phyloP scores from a whole-genome alignment of 2,888 invertebrate species.

The Patella caerulea region DNA sequence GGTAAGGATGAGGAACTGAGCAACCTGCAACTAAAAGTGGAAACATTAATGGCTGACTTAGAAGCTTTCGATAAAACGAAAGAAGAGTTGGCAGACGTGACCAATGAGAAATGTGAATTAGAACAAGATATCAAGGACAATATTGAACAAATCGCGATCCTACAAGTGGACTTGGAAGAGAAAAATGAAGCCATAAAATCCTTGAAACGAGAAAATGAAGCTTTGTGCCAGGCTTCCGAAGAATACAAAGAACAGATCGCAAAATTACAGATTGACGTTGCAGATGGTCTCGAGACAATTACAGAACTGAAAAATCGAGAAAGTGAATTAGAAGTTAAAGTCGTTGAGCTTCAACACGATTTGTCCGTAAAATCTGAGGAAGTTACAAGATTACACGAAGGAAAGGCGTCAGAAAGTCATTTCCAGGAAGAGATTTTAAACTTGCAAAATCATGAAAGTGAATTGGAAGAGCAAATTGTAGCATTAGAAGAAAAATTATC shows the following conservation, averaged over 20 bases:
- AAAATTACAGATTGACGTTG: too few species aligned
- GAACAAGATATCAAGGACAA: not conserved
- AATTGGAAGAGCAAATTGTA: not conserved
- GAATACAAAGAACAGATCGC: too few species aligned
- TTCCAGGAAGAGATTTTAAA: slow-evolving; percentile 1
- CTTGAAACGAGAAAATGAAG: not conserved
- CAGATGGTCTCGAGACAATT: too few species aligned
- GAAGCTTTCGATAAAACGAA: not conserved
- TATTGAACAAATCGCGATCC: not conserved
- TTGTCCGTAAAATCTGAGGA: too few species aligned
- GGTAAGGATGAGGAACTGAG: not conserved
- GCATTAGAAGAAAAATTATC: not conserved
- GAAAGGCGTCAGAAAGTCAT: not conserved
- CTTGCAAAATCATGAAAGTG: not conserved
- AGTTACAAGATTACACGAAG: not conserved
- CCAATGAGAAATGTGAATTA: not conserved
- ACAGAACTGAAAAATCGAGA: too few species aligned
- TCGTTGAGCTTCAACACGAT: too few species aligned
- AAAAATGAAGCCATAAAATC: not conserved
- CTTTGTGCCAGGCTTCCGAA: too few species aligned
- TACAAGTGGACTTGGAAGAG: not conserved
- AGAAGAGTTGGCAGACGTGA: not conserved
- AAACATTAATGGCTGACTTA: not conserved
- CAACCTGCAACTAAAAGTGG: not conserved
- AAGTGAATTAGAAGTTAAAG: too few species aligned